These are phyloP conservation scores for Busseola fusca DNA, from an alignment of 2,888 invertebrate species.

Conservation along the genomic window DNA sequence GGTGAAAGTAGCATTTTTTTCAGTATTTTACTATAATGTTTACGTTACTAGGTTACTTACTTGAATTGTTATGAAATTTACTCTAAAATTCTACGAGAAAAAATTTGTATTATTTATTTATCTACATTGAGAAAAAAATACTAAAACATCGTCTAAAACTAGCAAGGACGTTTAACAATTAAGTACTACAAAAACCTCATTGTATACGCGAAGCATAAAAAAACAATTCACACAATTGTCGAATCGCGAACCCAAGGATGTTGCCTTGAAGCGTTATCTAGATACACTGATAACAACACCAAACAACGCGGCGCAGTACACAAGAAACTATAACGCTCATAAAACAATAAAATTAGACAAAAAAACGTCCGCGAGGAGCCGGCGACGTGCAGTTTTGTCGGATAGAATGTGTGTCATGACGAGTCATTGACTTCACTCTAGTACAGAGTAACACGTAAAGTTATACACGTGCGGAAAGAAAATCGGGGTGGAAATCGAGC, in stretches of 20 bases:
- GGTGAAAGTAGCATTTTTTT: background rate
- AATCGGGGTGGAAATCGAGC: conserved; percentile 70
- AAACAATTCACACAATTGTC: conserved; percentile 65
- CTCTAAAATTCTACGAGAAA: background rate
- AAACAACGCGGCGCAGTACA: conserved; percentile 64
- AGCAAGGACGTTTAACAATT: conserved; percentile 43
- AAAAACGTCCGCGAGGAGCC: conserved; percentile 72
- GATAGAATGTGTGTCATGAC: conserved; percentile 88
- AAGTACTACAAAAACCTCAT: conserved; percentile 53
- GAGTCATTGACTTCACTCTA: conserved; percentile 84
- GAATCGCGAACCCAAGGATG: conserved; percentile 67
- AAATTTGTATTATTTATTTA: background rate
- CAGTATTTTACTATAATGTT: background rate
- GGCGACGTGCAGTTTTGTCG: conserved; percentile 81
- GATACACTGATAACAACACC: conserved; percentile 69
- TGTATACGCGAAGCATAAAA: conserved; percentile 48
- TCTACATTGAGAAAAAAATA: conserved; percentile 8
- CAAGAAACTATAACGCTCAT: conserved; percentile 69
- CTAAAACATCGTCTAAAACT: conserved; percentile 22
- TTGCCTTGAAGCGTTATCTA: conserved; percentile 72
- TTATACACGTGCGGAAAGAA: conserved; percentile 78
- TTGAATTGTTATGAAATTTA: background rate
- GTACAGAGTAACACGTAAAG: conserved; percentile 78
- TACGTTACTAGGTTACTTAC: background rate
- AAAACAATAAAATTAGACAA: conserved; percentile 73